Percentiles rank a stretch among this genome's conserved stretches.
These are phyloP conservation scores for Timema cristinae DNA, from an alignment of 2,888 invertebrate genomes.

Conservation along the genomic window DNA sequence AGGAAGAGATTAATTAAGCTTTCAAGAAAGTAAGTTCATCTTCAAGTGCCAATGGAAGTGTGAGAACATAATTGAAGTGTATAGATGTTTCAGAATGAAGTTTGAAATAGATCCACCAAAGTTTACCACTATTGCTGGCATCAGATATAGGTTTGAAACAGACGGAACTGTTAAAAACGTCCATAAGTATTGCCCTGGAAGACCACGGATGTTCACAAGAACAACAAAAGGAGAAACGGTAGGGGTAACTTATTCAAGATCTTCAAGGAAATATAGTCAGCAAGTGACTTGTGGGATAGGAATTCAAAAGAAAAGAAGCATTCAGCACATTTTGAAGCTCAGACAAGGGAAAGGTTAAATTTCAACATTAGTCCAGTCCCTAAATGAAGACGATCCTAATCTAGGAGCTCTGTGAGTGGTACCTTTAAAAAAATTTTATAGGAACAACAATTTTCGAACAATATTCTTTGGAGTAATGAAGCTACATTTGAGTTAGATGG, in stretches of 20 bases:
- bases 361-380: neutral
- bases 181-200: conserved; percentile 18
- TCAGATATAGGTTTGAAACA: conserved; percentile 19
- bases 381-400: neutral
- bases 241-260: neutral
- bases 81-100: conserved; percentile 17
- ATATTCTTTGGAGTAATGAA: no score
- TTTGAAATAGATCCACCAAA: conserved; percentile 18
- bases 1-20: conserved; percentile 50
- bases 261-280: neutral
- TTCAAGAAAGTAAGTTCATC: conserved; percentile 31
- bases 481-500: no score
- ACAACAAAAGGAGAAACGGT: neutral
- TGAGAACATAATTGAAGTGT: conserved; percentile 13
- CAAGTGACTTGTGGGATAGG: no score
- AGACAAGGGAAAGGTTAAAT: neutral
- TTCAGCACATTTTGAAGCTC: neutral
- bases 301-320: no score
- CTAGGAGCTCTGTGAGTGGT: neutral
- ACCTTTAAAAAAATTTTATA: neutral
- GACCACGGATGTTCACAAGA: conserved; percentile 15
- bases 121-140: conserved; percentile 6
- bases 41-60: conserved; percentile 19
- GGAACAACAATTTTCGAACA: neutral
- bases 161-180: conserved; percentile 17